Evolutionary conservation across 2,113 vertebrate species (phyloP), one percentile per base, ranked within the genome.

Genomic region (Sclerurus mexicanus): DNA sequence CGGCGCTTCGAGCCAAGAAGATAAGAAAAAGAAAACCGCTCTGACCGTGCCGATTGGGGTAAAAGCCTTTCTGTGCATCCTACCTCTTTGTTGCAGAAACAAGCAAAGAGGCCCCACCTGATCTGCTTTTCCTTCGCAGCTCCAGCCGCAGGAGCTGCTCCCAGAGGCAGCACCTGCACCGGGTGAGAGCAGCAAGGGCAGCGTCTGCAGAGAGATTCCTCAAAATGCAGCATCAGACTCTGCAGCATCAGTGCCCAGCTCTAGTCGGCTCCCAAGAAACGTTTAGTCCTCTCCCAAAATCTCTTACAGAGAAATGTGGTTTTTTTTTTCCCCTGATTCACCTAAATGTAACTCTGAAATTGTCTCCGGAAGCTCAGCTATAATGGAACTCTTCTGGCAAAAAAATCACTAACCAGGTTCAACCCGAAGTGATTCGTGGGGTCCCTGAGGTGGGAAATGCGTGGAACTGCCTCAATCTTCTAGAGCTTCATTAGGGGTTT

Each of bases 41-140:
- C 52, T 35, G 76, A 81, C 49, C 3, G 2, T 6, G 39, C 52
- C 40, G 40, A 72, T 72, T 60, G 63, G 24, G 91, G 68, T 90
- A 89, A 95, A 95, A 91, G 74, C 88, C 31, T 93, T 90, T 86
- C 80, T 68, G 37, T 92, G 90, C 83, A 84, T 55, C 46, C 31
- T 95, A 62, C 31, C 9, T 59, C 80, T 80, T 55, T 91, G 95
- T 50, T 95, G 63, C 49, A 52, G 59, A 47, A 79, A 76, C 24
- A 82, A 71, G 56, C 13, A 6, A 56, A 49, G 21, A 10, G 14
- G 18, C 33, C 6, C 7, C 23, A 6, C 68, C 73, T 37, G 44
- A 8, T 27, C 46, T 79, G 59, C 22, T 79, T 56, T 79, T 66
- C 80, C 42, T 20, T 81, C 5, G 7, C 73, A 74, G 55, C 66